Evolutionary conservation across 2,113 vertebrate genomes (phyloP).

Genomic region (Sitta europaea): DNA sequence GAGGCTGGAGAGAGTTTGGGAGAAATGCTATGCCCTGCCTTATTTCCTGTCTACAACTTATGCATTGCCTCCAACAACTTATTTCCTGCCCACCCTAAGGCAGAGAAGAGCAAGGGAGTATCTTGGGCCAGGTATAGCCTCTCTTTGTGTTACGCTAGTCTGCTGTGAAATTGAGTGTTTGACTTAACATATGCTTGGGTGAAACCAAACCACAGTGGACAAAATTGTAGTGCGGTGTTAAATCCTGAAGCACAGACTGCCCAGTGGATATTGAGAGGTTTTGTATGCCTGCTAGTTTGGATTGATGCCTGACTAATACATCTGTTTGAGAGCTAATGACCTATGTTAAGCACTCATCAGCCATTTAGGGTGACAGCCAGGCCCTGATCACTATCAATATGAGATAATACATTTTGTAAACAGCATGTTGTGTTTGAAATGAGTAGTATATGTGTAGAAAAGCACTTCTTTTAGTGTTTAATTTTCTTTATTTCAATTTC

Average conservation of each 20-base stretch:
- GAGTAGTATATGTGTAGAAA: neutral
- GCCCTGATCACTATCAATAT: neutral
- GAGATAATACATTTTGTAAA: neutral
- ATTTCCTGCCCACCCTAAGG: neutral
- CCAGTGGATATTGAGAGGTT: neutral
- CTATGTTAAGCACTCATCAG: neutral
- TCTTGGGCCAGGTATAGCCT: neutral
- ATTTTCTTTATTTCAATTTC: neutral
- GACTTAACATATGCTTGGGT: rapidly evolving
- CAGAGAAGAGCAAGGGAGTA: neutral
- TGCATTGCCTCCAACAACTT: neutral
- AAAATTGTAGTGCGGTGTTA: neutral
- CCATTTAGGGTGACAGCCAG: neutral
- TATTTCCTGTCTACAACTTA: neutral
- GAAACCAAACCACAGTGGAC: neutral
- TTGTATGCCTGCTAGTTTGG: neutral
- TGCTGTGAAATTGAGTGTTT: neutral
- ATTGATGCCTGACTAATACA: neutral
- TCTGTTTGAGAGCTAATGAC: neutral
- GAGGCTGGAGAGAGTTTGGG: neutral
- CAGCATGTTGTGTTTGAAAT: neutral
- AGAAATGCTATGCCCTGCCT: neutral
- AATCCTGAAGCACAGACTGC: neutral
- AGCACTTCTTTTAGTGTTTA: neutral
- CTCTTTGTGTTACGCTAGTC: neutral